Evolutionary conservation across 2,113 vertebrate genomes (phyloP).

Genomic region (Pelusios castaneus): DNA sequence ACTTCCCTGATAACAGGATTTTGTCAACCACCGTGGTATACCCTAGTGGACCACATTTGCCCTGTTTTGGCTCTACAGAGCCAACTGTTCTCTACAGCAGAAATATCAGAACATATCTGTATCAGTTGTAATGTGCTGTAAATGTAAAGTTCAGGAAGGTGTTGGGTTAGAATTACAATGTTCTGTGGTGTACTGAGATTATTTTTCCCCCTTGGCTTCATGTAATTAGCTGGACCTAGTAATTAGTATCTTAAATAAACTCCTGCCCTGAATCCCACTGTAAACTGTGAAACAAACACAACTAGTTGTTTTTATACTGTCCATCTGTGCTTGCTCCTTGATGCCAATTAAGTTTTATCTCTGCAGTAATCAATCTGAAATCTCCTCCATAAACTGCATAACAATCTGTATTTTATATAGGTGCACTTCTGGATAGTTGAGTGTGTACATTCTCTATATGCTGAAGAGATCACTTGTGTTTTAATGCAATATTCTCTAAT

Average conservation of each 20-base stretch:
- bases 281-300: background rate
- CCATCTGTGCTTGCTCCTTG: conserved; percentile 54
- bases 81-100: background rate
- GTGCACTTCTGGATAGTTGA: conserved; percentile 50
- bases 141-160: background rate
- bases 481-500: conserved; percentile 63
- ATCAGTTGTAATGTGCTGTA: no score
- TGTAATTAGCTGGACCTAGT: background rate
- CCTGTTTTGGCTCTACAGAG: background rate
- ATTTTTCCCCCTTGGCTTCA: background rate
- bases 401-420: conserved; percentile 3
- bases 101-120: no score
- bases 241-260: background rate
- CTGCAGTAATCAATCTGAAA: conserved; percentile 68
- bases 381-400: conserved; percentile 46
- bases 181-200: fast-evolving
- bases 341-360: conserved; percentile 64
- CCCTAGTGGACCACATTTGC: background rate
- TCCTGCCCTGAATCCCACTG: background rate
- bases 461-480: conserved; percentile 48
- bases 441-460: conserved; percentile 52
- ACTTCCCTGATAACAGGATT: background rate
- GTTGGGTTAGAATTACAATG: background rate
- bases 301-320: conserved; percentile 38
- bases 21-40: background rate